Base-by-base conservation (phyloP, 2,113 vertebrate species). In the Misgurnus mizolepis region DNA sequence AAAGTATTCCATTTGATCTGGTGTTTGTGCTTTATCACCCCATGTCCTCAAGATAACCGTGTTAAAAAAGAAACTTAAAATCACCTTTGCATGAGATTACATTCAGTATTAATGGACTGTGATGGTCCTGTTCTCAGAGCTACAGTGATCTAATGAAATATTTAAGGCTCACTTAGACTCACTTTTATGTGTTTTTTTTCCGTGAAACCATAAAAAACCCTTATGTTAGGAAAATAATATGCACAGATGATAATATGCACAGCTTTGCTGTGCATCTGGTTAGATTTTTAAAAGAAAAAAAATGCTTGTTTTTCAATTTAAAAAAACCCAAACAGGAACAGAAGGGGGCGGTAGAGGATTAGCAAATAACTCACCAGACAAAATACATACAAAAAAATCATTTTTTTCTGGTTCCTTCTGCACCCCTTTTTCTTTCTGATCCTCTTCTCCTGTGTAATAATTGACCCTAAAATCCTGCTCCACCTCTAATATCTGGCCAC, bases 91-190 rank as follows among this genome's bases (percentile, higher is more conserved):
- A 73, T 60, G 11, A 61, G 12, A 73, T 43, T 73, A 14, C 6
- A 60, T 60, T 43, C 39, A 18, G 18, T 34, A 12, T 34, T 49
- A 75, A 71, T 34, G 14, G 73, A 50, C 41, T 64, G 73, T 64
- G 22, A 62, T 76, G 43, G 58, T 17, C 14, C 45, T 76, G 73
- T 62, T 40, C 70, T 79, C 55, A 39, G 64, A 68, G 17, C 64
- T 75, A 47, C 45, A 86, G 90, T 83, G 76, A 83, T 86, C 87
- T 89, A 87, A 94, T 95, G 89, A 95, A 95, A 93, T 94, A 94
- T 94, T 93, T 89, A 94, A 91, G 87, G 83, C 89, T 91, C 85
- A 88, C 90, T 93, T 81, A 87, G 76, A 88, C 80, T 90, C 81
- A 34, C 27, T 34, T 34, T 34, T 34, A 34, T 34, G 27, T 34